Evolutionary conservation across 2,113 vertebrate species (phyloP), one percentile per base, ranked within the genome.

Genomic region (Halichoeres trimaculatus): DNA sequence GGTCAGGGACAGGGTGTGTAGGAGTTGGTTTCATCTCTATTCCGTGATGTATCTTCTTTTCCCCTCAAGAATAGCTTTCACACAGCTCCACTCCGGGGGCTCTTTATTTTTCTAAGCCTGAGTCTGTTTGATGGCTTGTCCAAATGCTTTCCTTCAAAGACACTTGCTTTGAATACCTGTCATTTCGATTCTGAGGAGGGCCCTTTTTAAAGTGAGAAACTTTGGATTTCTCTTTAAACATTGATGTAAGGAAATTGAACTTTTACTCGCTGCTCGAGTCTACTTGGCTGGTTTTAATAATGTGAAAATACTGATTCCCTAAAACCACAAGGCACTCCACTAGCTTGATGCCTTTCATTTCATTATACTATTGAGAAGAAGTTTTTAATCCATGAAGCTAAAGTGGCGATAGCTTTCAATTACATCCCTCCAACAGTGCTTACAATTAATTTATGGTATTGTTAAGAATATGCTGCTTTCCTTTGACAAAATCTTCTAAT

Each of bases 1-100:
- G 86, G 90, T 91, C 90, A 91, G 83, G 66, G 70, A 83, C 71
- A 76, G 89, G 89, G 91, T 88, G 90, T 91, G 90, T 84, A 83
- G 80, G 76, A 86, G 80, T 87, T 70, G 56, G 85, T 80, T 91
- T 89, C 83, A 85, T 89, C 79, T 88, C 63, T 19, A 48, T 86
- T 85, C 75, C 82, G 75, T 84, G 73, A 87, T 82, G 79, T 51
- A 30, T 87, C 83, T 80, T 65, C 75, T 82, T 86, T 88, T 80
- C 45, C 86, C 54, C 77, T 79, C 38, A 77, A 83, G 79, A 88
- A 87, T 67, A 78, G 76, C 76, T 81, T 85, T 91, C 65, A 83
- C 54, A 48, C 52, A 56, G 56, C 73, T 70, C 77, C 61, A 76
- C 76, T 80, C 83, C 53, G 10, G 45, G 35, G 59, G 40, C 66